Evolutionary conservation across 2,888 invertebrate species (phyloP).

Genomic region (Seladonia tumulorum): DNA sequence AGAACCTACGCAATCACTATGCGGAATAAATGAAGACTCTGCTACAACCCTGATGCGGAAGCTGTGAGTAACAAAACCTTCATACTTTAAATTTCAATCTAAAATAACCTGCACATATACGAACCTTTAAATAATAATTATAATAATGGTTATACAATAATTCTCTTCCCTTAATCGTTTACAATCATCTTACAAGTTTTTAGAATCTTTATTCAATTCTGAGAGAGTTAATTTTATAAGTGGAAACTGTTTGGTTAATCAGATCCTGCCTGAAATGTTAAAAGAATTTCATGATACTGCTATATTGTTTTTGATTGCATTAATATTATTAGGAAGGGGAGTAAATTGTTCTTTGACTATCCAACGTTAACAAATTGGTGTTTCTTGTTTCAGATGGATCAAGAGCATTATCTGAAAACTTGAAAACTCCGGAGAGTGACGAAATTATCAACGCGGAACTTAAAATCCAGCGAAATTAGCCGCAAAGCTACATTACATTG

Average conservation of each 20-base stretch:
- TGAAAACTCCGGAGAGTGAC: background rate
- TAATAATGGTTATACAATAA: background rate
- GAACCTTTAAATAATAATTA: background rate
- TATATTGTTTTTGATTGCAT: too few relatives aligned
- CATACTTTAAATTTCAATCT: background rate
- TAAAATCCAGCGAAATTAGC: background rate
- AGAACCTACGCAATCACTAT: background rate
- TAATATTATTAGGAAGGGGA: background rate
- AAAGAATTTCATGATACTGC: too few relatives aligned
- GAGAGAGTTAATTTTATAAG: background rate
- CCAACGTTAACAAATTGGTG: background rate
- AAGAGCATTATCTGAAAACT: background rate
- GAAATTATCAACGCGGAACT: background rate
- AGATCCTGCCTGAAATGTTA: background rate
- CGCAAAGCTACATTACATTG: conserved; percentile 4
- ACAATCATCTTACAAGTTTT: background rate
- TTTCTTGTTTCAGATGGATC: background rate
- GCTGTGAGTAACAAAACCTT: background rate
- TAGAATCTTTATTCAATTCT: too few relatives aligned
- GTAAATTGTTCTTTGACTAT: background rate
- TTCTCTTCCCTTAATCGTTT: background rate
- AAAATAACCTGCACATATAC: too few relatives aligned
- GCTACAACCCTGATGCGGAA: background rate
- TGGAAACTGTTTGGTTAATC: background rate
- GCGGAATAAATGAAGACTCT: background rate